phyloP scores from a whole-genome alignment of 2,888 invertebrate species.

The Stegophylla sp. region DNA sequence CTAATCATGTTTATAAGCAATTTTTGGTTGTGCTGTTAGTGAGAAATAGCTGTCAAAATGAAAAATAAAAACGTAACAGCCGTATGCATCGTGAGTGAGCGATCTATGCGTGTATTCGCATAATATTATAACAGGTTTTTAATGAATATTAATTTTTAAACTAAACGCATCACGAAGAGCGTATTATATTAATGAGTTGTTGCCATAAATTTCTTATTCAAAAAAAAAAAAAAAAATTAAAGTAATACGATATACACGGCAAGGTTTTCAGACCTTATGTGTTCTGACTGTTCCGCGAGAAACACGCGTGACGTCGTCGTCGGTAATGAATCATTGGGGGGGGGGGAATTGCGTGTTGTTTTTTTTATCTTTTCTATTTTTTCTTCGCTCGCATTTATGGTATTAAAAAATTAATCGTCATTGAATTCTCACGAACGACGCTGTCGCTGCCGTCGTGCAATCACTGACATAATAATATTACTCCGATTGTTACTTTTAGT shows the following conservation, averaged over 20 bases:
- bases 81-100: background rate
- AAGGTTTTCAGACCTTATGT: background rate
- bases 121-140: background rate
- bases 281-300: background rate
- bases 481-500: no score
- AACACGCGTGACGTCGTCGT: background rate
- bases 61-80: background rate
- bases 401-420: background rate
- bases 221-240: no score
- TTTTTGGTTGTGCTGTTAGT: background rate
- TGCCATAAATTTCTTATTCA: constrained; percentile 6
- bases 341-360: background rate
- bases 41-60: background rate
- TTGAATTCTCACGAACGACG: background rate
- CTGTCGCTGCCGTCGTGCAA: no score
- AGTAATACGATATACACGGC: background rate
- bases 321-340: background rate
- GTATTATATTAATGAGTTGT: constrained; percentile 4
- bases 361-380: background rate
- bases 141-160: constrained; percentile 4
- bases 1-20: no score
- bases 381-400: background rate
- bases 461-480: no score
- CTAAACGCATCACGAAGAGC: background rate
- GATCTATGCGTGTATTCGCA: background rate